phyloP scores from a whole-genome alignment of 1,140 invertebrate genomes.

The Periplaneta americana region DNA sequence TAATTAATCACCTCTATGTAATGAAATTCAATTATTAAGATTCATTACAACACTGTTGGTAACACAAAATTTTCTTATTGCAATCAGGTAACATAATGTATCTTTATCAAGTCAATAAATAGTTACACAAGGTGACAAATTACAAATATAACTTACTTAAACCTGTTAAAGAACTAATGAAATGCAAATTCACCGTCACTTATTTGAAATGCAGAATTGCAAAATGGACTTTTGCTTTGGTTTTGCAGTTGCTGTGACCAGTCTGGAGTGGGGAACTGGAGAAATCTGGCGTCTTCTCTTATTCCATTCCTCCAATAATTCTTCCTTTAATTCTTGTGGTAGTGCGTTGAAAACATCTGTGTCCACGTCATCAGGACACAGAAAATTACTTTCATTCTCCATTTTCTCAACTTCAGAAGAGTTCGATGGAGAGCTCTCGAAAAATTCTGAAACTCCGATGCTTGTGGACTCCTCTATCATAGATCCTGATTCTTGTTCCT shows the following conservation, averaged over 20 bases:
- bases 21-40: too few relatives aligned
- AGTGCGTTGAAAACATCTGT: slow-evolving; percentile 24
- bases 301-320: slow-evolving; percentile 16
- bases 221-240: background rate
- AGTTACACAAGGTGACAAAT: too few relatives aligned
- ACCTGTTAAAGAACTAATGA: too few relatives aligned
- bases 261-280: background rate
- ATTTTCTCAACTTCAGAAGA: background rate
- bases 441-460: background rate
- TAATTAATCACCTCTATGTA: too few relatives aligned
- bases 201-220: background rate
- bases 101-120: too few relatives aligned
- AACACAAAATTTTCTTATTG: too few relatives aligned
- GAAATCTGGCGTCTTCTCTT: background rate
- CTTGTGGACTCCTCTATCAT: background rate
- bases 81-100: too few relatives aligned
- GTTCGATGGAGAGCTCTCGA: too few relatives aligned
- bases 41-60: too few relatives aligned
- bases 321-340: slow-evolving; percentile 24
- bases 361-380: slow-evolving; percentile 23
- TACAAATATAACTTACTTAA: too few relatives aligned
- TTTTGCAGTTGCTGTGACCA: background rate
- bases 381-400: background rate
- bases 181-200: background rate
- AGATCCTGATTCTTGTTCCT: background rate